Percentiles rank a stretch among this genome's conserved stretches.
phyloP scores from a whole-genome alignment of 2,888 invertebrate genomes.

The Epinotia demarniana region DNA sequence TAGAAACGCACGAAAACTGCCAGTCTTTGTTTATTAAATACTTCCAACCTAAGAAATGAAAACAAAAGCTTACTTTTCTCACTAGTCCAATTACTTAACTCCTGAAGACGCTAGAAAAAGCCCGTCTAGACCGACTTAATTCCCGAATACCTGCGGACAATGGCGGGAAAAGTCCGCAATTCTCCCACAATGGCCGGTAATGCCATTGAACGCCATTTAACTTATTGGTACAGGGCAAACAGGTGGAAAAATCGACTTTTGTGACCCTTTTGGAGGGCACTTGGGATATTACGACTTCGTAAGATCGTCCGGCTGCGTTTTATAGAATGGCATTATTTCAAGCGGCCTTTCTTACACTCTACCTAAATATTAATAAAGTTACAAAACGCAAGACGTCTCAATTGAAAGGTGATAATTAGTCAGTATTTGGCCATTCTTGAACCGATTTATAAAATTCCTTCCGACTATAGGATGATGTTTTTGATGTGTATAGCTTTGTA shows the following conservation, averaged over 20 bases:
- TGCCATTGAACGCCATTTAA: slow-evolving; percentile 23
- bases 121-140: slow-evolving; percentile 45
- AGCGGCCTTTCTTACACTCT: no score
- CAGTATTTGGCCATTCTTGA: no score
- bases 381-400: no score
- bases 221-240: slow-evolving; percentile 31
- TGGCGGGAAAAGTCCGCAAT: slow-evolving; percentile 23
- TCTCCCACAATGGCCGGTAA: slow-evolving; percentile 3
- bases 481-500: no score
- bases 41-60: not conserved
- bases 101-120: slow-evolving; percentile 8
- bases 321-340: not conserved
- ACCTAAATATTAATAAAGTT: no score
- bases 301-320: not conserved
- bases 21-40: not conserved
- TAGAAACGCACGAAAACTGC: not conserved
- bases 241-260: slow-evolving; percentile 28
- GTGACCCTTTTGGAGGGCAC: slow-evolving; percentile 13
- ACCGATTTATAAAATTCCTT: no score
- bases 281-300: not conserved
- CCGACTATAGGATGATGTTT: no score
- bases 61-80: slow-evolving; percentile 13
- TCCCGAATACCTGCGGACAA: slow-evolving; percentile 46
- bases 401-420: no score
- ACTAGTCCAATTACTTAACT: slow-evolving; percentile 29